Conservation (phyloP, 2,888 invertebrate genomes). For the Euspilapteryx auroguttella region DNA sequence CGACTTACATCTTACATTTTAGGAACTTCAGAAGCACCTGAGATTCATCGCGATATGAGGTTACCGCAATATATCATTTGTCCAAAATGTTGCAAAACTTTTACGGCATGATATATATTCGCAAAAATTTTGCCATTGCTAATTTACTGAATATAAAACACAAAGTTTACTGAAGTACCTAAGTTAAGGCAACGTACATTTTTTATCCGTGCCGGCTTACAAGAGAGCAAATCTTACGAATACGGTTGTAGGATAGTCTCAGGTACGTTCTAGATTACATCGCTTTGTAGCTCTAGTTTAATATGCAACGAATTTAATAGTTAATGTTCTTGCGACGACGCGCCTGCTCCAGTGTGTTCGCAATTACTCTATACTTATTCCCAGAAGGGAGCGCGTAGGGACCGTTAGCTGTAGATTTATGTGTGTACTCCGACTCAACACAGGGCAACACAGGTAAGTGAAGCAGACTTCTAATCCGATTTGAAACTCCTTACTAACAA, state of each 20-base stretch:
- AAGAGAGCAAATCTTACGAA: constrained; percentile 15
- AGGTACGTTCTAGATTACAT: constrained; percentile 33
- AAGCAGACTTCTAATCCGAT: constrained; percentile 23
- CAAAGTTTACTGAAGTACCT: too few relatives aligned
- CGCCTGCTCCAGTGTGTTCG: constrained; percentile 38
- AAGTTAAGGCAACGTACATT: too few relatives aligned
- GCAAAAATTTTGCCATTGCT: too few relatives aligned
- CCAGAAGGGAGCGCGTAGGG: constrained; percentile 27
- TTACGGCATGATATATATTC: too few relatives aligned
- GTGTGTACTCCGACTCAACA: constrained; percentile 35
- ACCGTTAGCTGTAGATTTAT: constrained; percentile 24
- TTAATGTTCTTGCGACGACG: constrained; percentile 47
- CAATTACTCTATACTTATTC: constrained; percentile 55
- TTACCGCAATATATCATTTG: constrained; percentile 1
- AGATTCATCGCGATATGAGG: constrained; percentile 20
- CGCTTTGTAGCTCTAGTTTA: constrained; percentile 43
- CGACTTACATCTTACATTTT: constrained; percentile 14
- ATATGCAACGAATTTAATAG: constrained; percentile 61
- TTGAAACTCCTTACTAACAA: constrained; percentile 9
- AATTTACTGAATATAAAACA: constrained; percentile 1
- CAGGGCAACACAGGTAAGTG: constrained; percentile 30
- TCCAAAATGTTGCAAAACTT: too few relatives aligned
- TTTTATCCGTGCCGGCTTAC: constrained; percentile 14
- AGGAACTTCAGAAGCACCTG: constrained; percentile 29
- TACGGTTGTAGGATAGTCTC: constrained; percentile 13